Evolutionary conservation across 2,797 vertebrate species (phyloP).

Genomic region (Dicrostonyx torquatus): DNA sequence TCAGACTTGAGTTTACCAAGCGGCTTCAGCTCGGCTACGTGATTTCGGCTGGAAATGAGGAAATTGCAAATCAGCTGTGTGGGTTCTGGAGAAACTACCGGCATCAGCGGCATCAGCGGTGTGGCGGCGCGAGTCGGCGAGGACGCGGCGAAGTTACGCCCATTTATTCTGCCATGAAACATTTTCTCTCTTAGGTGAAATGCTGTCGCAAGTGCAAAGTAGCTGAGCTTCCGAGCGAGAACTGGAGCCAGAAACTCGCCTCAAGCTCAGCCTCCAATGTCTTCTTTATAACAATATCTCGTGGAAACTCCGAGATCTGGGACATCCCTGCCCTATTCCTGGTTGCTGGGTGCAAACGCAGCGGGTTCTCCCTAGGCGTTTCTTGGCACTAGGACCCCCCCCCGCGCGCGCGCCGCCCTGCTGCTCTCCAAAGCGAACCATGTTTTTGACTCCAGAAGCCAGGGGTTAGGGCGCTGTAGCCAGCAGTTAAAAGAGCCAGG

Average conservation of each 20-base stretch:
- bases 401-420: background rate
- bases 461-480: background rate
- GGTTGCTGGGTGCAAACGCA: slow-evolving; percentile 41
- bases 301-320: slow-evolving; percentile 44
- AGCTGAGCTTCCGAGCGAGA: slow-evolving; percentile 1
- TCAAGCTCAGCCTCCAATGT: background rate
- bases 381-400: slow-evolving; percentile 16
- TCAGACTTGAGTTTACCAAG: slow-evolving; percentile 64
- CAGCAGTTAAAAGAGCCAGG: background rate
- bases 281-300: background rate
- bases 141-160: slow-evolving; percentile 74
- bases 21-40: slow-evolving; percentile 3
- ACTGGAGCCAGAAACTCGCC: background rate
- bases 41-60: slow-evolving; percentile 54
- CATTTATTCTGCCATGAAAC: slow-evolving; percentile 66
- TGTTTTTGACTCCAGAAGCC: slow-evolving; percentile 74
- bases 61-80: slow-evolving; percentile 46
- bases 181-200: slow-evolving; percentile 57
- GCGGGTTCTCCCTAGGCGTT: background rate
- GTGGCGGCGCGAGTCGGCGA: slow-evolving; percentile 36
- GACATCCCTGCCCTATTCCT: slow-evolving; percentile 21
- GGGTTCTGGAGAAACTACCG: slow-evolving; percentile 48
- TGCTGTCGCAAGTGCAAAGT: slow-evolving; percentile 23
- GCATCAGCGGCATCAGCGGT: slow-evolving; percentile 31
- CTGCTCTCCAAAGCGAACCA: background rate